phyloP scores from a whole-genome alignment of 2,113 vertebrate species.

The Gymnocephalus cernua region DNA sequence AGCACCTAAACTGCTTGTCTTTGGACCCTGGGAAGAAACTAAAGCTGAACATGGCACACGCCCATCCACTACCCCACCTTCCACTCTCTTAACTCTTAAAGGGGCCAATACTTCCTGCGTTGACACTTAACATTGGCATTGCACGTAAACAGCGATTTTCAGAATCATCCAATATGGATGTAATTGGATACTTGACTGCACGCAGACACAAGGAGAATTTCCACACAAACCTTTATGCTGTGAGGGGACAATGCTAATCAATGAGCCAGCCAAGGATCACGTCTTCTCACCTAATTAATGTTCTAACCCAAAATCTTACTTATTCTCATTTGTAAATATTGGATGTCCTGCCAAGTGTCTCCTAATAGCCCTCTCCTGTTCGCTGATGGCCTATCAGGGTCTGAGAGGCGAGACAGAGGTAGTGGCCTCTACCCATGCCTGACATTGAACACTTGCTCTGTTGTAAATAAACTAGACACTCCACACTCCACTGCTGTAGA shows the following conservation, averaged over 20 bases:
- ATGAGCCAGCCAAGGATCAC: not conserved
- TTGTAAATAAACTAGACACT: constrained; percentile 48
- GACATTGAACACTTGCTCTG: constrained; percentile 32
- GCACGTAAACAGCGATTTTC: not conserved
- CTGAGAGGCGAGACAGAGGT: constrained; percentile 26
- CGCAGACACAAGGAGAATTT: not conserved
- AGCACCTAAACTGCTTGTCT: not conserved
- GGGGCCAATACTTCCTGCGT: not conserved
- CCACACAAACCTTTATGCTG: not conserved
- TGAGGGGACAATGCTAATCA: not conserved
- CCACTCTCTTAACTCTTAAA: not conserved
- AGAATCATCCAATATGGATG: not conserved
- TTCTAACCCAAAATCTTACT: constrained; percentile 9
- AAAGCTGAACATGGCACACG: not conserved
- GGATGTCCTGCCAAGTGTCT: constrained; percentile 15
- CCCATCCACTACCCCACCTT: not conserved
- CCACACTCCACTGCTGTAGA: not conserved
- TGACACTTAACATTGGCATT: not conserved
- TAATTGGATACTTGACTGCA: not conserved
- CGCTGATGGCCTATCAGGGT: constrained; percentile 15
- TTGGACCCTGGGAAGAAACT: not conserved
- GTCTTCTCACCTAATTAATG: constrained; percentile 30
- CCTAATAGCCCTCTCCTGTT: constrained; percentile 46
- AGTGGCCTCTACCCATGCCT: constrained; percentile 40
- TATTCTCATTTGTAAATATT: constrained; percentile 25